Percentiles rank a stretch among this genome's conserved stretches.
These are phyloP conservation scores for Zeuzera pyrina DNA, from an alignment of 2,888 invertebrate genomes.

Conservation along the genomic window DNA sequence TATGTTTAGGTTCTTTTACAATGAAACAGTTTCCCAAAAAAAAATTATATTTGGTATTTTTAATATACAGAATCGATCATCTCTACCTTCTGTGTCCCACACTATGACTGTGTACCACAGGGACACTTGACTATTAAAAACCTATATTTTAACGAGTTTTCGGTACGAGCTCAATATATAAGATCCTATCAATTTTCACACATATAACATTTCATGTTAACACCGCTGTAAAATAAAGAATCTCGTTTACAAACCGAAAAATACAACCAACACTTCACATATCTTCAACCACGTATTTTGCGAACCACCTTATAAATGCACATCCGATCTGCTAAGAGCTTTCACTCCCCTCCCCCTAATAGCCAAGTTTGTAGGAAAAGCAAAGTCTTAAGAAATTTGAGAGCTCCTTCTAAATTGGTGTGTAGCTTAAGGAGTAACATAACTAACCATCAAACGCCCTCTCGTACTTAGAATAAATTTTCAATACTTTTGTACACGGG, in stretches of 20 bases:
- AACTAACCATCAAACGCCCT: conserved; percentile 58
- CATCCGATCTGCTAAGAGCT: conserved; percentile 24
- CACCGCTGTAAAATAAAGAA: conserved; percentile 53
- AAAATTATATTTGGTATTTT: too few relatives aligned
- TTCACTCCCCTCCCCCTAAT: conserved; percentile 8
- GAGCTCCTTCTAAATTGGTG: conserved; percentile 30
- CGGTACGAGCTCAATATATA: too few relatives aligned
- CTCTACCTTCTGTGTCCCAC: too few relatives aligned
- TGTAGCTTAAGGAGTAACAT: conserved; percentile 42
- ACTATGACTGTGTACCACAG: too few relatives aligned
- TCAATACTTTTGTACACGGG: conserved; percentile 54
- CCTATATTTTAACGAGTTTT: too few relatives aligned
- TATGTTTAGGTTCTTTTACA: too few relatives aligned
- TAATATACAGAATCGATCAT: too few relatives aligned
- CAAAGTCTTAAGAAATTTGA: conserved; percentile 1
- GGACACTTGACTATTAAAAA: too few relatives aligned
- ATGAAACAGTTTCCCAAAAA: too few relatives aligned
- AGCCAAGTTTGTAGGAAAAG: conserved; percentile 3
- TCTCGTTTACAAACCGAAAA: conserved; percentile 55
- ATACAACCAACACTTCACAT: conserved; percentile 47
- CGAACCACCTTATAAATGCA: conserved; percentile 29
- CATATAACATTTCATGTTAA: too few relatives aligned
- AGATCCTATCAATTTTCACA: too few relatives aligned
- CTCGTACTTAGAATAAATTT: conserved; percentile 68
- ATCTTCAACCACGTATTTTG: conserved; percentile 41